Conservation (phyloP, 2,888 invertebrate species). For the Mythimna vitellina region DNA sequence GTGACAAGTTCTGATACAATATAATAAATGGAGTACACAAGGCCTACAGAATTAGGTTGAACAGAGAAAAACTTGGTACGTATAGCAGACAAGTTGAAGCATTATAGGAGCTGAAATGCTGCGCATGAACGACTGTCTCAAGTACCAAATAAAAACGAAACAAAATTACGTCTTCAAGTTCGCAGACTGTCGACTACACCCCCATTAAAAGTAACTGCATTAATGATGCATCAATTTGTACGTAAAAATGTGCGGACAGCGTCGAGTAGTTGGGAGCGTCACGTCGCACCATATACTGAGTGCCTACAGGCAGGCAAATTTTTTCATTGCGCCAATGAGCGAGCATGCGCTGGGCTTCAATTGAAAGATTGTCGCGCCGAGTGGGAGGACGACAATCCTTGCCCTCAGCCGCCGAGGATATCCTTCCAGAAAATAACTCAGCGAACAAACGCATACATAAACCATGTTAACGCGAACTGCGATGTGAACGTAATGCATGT, state of each 20-base stretch:
- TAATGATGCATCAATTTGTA: slow-evolving; percentile 45
- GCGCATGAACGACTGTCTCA: not conserved
- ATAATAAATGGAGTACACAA: slow-evolving; percentile 77
- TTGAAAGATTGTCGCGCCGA: slow-evolving; percentile 86
- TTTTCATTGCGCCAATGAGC: slow-evolving; percentile 89
- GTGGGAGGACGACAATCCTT: slow-evolving; percentile 87
- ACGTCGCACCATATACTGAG: slow-evolving; percentile 53
- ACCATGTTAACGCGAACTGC: slow-evolving; percentile 42
- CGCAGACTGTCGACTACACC: slow-evolving; percentile 24
- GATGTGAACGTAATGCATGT: slow-evolving; percentile 23
- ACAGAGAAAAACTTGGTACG: slow-evolving; percentile 42
- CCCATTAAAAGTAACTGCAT: slow-evolving; percentile 38
- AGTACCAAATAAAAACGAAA: slow-evolving; percentile 6
- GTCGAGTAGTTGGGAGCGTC: slow-evolving; percentile 39
- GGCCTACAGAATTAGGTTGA: slow-evolving; percentile 75
- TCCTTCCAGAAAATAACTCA: slow-evolving; percentile 88
- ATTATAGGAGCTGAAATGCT: slow-evolving; percentile 1
- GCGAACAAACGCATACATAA: slow-evolving; percentile 71
- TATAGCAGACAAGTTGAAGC: not conserved
- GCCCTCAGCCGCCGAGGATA: slow-evolving; percentile 86
- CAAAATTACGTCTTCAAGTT: slow-evolving; percentile 30
- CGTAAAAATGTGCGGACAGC: slow-evolving; percentile 27
- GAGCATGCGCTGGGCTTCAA: slow-evolving; percentile 84
- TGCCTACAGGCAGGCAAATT: slow-evolving; percentile 79
- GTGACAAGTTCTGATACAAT: slow-evolving; percentile 68